A percentile compares a stretch with the other conserved stretches of the same genome.
Conservation (phyloP, 2,113 vertebrate genomes). For the Puma concolor region DNA sequence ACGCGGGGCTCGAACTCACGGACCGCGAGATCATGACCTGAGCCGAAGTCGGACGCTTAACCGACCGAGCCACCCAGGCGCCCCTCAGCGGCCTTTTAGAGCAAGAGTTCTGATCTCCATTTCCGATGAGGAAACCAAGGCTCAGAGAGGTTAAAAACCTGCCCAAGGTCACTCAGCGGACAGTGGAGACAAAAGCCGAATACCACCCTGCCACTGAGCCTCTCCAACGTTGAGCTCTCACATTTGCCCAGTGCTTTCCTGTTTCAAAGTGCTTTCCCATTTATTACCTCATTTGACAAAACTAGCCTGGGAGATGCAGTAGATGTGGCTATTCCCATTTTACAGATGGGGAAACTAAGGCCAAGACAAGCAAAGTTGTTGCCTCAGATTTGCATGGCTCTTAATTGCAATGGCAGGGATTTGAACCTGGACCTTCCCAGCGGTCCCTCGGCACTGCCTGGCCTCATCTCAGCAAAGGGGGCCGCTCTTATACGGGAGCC, state of each 20-base stretch:
- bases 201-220: background rate
- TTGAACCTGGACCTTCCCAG: background rate
- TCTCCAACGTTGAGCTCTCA: accelerated
- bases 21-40: too few species aligned
- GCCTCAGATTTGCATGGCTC: background rate
- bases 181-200: background rate
- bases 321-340: background rate
- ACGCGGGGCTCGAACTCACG: too few species aligned
- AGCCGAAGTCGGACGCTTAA: too few species aligned
- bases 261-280: background rate
- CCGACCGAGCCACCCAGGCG: too few species aligned
- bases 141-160: background rate
- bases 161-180: background rate
- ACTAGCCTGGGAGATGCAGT: background rate
- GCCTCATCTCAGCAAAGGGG: background rate
- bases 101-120: background rate
- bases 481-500: background rate
- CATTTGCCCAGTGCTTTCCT: background rate
- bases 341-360: background rate
- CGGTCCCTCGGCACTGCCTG: background rate
- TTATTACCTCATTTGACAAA: background rate
- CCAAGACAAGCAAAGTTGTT: background rate
- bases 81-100: background rate
- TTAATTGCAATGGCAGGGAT: background rate
- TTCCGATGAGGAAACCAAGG: background rate